Evolutionary conservation across 2,113 vertebrate species (phyloP), one percentile per base, ranked within the genome.

Genomic region (Albula goreensis): DNA sequence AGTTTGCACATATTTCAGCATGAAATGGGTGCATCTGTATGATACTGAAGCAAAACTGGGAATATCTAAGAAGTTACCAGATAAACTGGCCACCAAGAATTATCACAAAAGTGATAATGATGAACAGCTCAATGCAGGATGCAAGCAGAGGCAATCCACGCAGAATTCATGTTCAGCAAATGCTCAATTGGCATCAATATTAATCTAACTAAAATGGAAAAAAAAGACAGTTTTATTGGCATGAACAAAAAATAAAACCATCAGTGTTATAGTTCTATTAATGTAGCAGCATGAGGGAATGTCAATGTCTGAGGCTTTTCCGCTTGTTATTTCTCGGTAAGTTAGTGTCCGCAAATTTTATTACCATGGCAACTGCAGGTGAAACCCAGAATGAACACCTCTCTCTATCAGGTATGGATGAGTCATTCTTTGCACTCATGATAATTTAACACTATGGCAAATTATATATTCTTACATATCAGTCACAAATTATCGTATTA

Each of bases 301-400:
- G 48, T 60, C 53, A 49, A 19, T 17, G 5, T 79, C 78, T 50
- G 49, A 79, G 11, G 78, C 41, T 79, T 79, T 41, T 50, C 78
- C 13, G 25, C 41, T 48, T 79, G 78, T 17, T 79, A 50, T 19
- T 31, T 15, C 78, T 50, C 41, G 17, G 31, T 49, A 50, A 79
- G 22, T 86, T 19, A 80, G 74, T 51, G 70, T 74, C 86, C 70
- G n/a, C 51, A 22, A 78, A 53, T 83, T 87, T 22, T 60, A 82
- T 88, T 87, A 80, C 89, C 88, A 89, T 89, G 80, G 86, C 87
- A 90, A 90, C 87, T 74, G 82, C 82, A 89, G 88, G 89, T 90
- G 53, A 85, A 49, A 41, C 84, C 7, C 53, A 82, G 52, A 3
- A 25, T 12, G 53, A 82, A 51, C 52, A 81, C 22, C 19, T 81